Evolutionary conservation across 37 sponge, comb jelly and placozoan species (phyloP), one percentile per base, ranked within the genome.

Genomic region (Lycopodina hypogea): DNA sequence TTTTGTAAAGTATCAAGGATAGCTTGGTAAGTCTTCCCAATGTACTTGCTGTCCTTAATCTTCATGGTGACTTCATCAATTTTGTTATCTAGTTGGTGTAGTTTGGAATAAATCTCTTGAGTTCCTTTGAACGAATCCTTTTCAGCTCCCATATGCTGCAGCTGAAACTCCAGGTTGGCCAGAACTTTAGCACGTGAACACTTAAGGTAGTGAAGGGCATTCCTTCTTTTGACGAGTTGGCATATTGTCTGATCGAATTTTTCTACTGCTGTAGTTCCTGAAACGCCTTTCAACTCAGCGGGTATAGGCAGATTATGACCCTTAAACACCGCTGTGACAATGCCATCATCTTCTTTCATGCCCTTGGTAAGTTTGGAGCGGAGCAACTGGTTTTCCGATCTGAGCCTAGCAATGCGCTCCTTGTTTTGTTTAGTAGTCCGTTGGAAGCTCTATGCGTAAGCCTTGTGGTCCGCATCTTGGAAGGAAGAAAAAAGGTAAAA

Each of bases 381-480:
- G 23, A 98, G 87, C 48, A 71, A 69, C 71, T 95, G 95, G 78
- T 98, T 98, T 33, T 95, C 92, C 23, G 66, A 48, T 36, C 99
- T 80, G 50, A 98, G 81, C 39, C 86, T 76, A 2, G 89, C 72
- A 23, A 98, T 93, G 30, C 62, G 78, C 21, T 84, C 83, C 69
- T 93, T 93, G 83, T 98, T 98, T 73, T 93, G 84, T 56, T 91
- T 79, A 69, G 93, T 95, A 38, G 78, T 69, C 71, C 83, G 90
- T 38, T 90, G 87, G 23, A 94, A 90, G 78, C 91, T 95, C 79
- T 98, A 96, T 41, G 73, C 72, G 73, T 96, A 90, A 9, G 99
- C 99, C 71, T 93, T 95, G 69, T 87, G 87, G 82, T 98, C 96
- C 4, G 96, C 99, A 82, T 98, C 99, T 95, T 95, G 64, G 14